Percentiles rank a stretch among this genome's conserved stretches.
Conservation (phyloP, 2,113 vertebrate genomes). For the Genyomyrus donnyi region DNA sequence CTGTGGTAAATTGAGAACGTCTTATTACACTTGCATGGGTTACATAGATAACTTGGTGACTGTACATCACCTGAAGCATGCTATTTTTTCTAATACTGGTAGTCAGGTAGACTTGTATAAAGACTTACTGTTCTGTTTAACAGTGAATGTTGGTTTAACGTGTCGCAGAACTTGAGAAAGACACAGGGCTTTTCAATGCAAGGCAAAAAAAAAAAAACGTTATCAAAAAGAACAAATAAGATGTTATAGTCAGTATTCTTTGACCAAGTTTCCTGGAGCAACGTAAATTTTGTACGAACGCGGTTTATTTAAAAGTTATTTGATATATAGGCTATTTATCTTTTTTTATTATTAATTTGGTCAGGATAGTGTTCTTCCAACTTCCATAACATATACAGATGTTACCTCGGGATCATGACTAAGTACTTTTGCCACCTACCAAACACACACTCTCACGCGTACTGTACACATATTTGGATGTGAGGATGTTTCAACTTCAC, state of each 20-base stretch:
- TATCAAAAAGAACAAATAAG: slow-evolving; percentile 32
- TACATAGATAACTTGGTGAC: slow-evolving; percentile 68
- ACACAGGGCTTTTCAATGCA: slow-evolving; percentile 36
- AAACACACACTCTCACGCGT: slow-evolving; percentile 43
- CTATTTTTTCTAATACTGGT: slow-evolving; percentile 70
- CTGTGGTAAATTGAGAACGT: slow-evolving; percentile 52
- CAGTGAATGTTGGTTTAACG: slow-evolving; percentile 48
- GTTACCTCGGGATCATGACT: slow-evolving; percentile 34
- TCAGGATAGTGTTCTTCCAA: slow-evolving; percentile 47
- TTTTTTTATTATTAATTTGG: slow-evolving; percentile 40
- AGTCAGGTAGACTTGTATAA: slow-evolving; percentile 61
- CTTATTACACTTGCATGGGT: slow-evolving; percentile 73
- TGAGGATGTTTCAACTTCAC: slow-evolving; percentile 45
- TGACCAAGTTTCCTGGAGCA: slow-evolving; percentile 44
- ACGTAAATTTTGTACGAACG: slow-evolving; percentile 48
- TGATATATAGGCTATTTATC: slow-evolving; percentile 28
- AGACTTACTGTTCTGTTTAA: slow-evolving; percentile 61
- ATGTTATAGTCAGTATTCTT: slow-evolving; percentile 39
- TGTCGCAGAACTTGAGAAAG: slow-evolving; percentile 43
- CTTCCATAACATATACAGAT: slow-evolving; percentile 34
- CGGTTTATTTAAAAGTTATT: slow-evolving; percentile 42
- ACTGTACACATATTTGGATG: slow-evolving; percentile 34
- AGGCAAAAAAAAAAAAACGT: slow-evolving; percentile 33
- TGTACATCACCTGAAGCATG: slow-evolving; percentile 67
- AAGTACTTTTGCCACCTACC: slow-evolving; percentile 32